Conservation (phyloP, 2,113 vertebrate species). For the Dasyprocta punctata region DNA sequence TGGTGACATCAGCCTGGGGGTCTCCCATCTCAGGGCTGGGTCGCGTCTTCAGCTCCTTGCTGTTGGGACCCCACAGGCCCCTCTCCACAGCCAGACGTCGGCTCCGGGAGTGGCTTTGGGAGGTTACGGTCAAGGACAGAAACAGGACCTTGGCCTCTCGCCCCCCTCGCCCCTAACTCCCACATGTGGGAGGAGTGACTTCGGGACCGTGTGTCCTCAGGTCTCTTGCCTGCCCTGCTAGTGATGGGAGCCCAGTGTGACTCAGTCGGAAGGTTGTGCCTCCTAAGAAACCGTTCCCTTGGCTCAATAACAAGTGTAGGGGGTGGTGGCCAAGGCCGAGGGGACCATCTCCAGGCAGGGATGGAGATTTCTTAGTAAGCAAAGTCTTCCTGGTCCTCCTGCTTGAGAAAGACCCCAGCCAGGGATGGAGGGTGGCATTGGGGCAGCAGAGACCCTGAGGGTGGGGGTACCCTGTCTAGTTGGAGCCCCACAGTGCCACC, state of each 20-base stretch:
- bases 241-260: background rate
- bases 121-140: conserved; percentile 72
- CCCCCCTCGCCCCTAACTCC: background rate
- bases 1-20: no score
- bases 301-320: no score
- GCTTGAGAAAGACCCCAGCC: background rate
- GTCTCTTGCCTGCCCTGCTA: background rate
- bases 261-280: conserved; percentile 24
- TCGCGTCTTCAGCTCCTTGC: no score
- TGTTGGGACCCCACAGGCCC: conserved; percentile 90
- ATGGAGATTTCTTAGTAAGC: background rate
- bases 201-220: background rate
- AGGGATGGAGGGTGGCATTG: no score
- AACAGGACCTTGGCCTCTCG: background rate
- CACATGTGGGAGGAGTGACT: background rate
- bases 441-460: background rate
- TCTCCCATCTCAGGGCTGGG: no score
- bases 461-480: background rate
- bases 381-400: background rate
- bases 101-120: conserved; percentile 90
- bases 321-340: background rate
- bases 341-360: background rate
- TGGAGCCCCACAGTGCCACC: background rate
- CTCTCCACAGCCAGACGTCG: conserved; percentile 92
- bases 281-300: background rate